A percentile compares a stretch with the other conserved stretches of the same genome.
Conservation (phyloP, 2,888 invertebrate species). For the Phaedon cochleariae region DNA sequence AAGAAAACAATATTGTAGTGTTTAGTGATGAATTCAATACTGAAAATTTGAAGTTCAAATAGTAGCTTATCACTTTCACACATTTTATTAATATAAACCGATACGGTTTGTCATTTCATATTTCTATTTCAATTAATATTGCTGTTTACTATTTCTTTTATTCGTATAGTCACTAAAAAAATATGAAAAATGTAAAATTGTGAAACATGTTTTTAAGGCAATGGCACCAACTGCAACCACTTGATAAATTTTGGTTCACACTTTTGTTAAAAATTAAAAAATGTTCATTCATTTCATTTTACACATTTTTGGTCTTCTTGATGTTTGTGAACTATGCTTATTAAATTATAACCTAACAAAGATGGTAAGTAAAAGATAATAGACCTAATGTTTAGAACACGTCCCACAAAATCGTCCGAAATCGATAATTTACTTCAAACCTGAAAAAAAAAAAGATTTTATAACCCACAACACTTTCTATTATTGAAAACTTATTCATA, state of each 20-base stretch:
- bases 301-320: background rate
- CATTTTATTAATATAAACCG: slow-evolving; percentile 40
- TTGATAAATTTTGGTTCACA: slow-evolving; percentile 24
- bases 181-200: slow-evolving; percentile 54
- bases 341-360: background rate
- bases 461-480: no score
- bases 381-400: background rate
- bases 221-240: slow-evolving; percentile 49
- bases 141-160: slow-evolving; percentile 40
- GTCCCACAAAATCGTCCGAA: background rate
- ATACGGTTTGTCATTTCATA: slow-evolving; percentile 45
- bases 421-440: background rate
- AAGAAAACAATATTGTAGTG: no score
- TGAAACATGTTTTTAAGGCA: slow-evolving; percentile 49
- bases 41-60: background rate
- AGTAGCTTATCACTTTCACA: background rate
- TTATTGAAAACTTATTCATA: no score
- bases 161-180: slow-evolving; percentile 51
- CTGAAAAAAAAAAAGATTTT: background rate
- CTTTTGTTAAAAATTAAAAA: background rate
- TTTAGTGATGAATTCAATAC: no score
- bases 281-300: background rate
- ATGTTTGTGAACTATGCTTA: background rate
- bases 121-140: slow-evolving; percentile 38
- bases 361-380: slow-evolving; percentile 11